Evolutionary conservation across 1,140 invertebrate genomes (phyloP), one percentile per base, ranked within the genome.

Genomic region (Caenorhabditis inopinata): DNA sequence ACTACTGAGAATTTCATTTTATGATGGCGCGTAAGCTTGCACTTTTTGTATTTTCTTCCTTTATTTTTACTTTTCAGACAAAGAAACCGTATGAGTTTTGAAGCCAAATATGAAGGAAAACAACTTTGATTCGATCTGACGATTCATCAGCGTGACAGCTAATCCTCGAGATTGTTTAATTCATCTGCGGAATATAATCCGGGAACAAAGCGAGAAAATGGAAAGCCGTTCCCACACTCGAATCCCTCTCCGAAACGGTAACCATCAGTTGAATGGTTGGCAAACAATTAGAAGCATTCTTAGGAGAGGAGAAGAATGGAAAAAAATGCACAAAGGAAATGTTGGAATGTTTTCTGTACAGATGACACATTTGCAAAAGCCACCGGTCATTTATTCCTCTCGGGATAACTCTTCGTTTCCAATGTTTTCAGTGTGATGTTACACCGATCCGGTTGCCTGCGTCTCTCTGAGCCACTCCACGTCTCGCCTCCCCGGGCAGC

Each of bases 381-480:
- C 58, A 68, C 58, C 38, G 58, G 58, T 68, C 58, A 68, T 32
- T 68, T 68, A 68, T 68, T 38, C 58, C 32, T 58, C 58, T 11
- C 58, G 7, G 58, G 58, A 38, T 35, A 58, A 58, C 51, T 58
- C 49, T 51, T 51, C 47, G n/a, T n/a, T n/a, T n/a, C 21, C 23
- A n/a, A 32, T 62, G 58, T 68, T 68, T 68, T 68, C 58, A 68
- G 58, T 68, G 58, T 68, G 58, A 68, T 68, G 58, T 68, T 68
- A 68, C 58, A 68, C 58, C 25, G n/a, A 38, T 68, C 58, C 32
- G 51, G 35, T 16, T n/a, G 12, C 35, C 32, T 68, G 58, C n/a
- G 58, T 68, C 58, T 68, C 58, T 68, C 23, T 38, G 32, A 9
- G 16, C n/a, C 23, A 12, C 27, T 6, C n/a, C 21, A 5, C 38